Percentiles rank a stretch among this genome's conserved stretches.
phyloP scores from a whole-genome alignment of 2,113 vertebrate species.

The Leucoraja erinaceus region DNA sequence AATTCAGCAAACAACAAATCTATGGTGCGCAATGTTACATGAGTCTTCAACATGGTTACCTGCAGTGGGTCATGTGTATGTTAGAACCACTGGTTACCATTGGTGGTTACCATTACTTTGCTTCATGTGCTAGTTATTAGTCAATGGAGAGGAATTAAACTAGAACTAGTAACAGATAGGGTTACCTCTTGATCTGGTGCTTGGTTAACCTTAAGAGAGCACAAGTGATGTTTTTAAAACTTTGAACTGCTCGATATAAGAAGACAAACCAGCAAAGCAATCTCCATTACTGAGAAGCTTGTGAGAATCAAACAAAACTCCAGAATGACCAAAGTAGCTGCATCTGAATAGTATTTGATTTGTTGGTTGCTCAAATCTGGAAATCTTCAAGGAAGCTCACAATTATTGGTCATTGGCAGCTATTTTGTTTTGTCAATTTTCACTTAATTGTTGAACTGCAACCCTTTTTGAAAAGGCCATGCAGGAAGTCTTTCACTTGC shows the following conservation, averaged over 20 bases:
- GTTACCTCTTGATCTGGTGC: background rate
- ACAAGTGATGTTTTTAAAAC: background rate
- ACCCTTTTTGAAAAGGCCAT: background rate
- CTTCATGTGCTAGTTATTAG: background rate
- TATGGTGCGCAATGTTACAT: background rate
- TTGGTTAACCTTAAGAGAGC: background rate
- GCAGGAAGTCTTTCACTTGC: background rate
- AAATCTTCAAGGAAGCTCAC: background rate
- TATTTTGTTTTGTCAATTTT: background rate
- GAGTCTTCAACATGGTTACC: background rate
- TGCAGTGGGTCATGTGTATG: background rate
- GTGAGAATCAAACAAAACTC: background rate
- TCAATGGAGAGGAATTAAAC: background rate
- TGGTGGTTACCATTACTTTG: background rate
- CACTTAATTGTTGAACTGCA: background rate
- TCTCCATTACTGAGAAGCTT: background rate
- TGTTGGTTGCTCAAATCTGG: background rate
- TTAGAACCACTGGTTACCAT: background rate
- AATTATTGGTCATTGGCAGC: background rate
- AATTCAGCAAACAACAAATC: background rate
- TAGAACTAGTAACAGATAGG: background rate
- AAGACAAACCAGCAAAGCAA: slow-evolving; percentile 1
- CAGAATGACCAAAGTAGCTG: background rate
- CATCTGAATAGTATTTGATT: background rate
- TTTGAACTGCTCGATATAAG: background rate